Evolutionary conservation across 2,888 invertebrate genomes (phyloP).

Genomic region (Lapara coniferarum): DNA sequence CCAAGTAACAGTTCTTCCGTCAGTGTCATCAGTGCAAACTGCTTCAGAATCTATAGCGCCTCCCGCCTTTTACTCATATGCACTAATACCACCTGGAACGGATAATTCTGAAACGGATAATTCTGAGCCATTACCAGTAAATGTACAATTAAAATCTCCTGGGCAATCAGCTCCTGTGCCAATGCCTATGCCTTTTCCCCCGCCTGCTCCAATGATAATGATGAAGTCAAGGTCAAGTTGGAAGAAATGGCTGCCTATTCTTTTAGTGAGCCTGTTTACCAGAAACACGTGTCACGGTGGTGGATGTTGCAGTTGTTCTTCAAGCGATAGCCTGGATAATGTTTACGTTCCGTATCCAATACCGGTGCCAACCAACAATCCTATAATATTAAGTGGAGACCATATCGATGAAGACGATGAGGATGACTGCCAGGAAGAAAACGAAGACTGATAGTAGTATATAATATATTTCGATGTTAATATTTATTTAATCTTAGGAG

Average conservation of each 20-base stretch:
- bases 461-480: not conserved
- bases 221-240: conserved; percentile 48
- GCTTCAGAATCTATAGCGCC: conserved; percentile 16
- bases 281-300: conserved; percentile 37
- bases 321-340: conserved; percentile 31
- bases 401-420: not conserved
- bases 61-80: conserved; percentile 1
- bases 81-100: not conserved
- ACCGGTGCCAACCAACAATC: conserved; percentile 52
- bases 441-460: conserved; percentile 8
- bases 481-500: not conserved
- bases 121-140: conserved; percentile 44
- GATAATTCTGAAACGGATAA: not conserved
- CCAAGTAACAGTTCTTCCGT: conserved; percentile 22
- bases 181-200: conserved; percentile 31
- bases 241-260: conserved; percentile 53
- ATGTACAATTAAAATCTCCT: conserved; percentile 58
- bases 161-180: conserved; percentile 46
- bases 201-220: conserved; percentile 48
- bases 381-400: conserved; percentile 36
- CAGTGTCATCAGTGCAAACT: conserved; percentile 19
- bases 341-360: conserved; percentile 59
- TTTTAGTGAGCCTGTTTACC: conserved; percentile 52
- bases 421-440: not conserved
- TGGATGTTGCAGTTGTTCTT: conserved; percentile 41